Evolutionary conservation across 2,113 vertebrate species (phyloP), one percentile per base, ranked within the genome.

Genomic region (Alligator mississippiensis): DNA sequence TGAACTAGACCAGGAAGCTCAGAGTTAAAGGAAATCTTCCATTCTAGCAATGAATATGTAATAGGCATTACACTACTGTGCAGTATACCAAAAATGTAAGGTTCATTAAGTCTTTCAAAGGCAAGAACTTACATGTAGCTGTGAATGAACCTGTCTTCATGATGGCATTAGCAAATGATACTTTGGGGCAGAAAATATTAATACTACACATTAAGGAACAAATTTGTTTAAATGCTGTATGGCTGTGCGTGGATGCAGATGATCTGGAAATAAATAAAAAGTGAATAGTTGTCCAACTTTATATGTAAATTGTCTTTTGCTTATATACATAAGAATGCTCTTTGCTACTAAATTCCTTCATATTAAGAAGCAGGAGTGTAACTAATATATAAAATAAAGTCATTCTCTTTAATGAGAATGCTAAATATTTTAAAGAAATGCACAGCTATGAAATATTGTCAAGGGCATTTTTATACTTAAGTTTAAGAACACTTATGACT

Each of bases 401-500:
- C 98, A 98, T 98, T 98, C 98, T 97, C 97, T 98, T 98, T 98
- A 98, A 98, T 98, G 98, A 98, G 98, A 98, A 98, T 98, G 98
- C 98, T 98, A 98, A 98, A 98, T 98, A 98, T 98, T 98, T 98
- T 98, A 98, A 98, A 98, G 98, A 98, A 98, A 98, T 96, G 97
- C 97, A 96, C 57, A 91, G 95, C 98, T 97, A 95, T 98, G 98
- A 98, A 98, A 98, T 98, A 98, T 98, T 97, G 98, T 98, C 98
- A 98, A 98, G 98, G 98, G 98, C 98, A 98, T 98, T 98, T 98
- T 98, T 98, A 98, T 98, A 98, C 98, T 98, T 98, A 98, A 98
- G 98, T 98, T 98, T 98, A 98, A 98, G 98, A 98, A 98, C 96
- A 98, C 97, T 98, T 98, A 98, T 94, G 97, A 98, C 98, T 98